Evolutionary conservation across 2,888 invertebrate genomes (phyloP).

Genomic region (Cheilosia impressa): DNA sequence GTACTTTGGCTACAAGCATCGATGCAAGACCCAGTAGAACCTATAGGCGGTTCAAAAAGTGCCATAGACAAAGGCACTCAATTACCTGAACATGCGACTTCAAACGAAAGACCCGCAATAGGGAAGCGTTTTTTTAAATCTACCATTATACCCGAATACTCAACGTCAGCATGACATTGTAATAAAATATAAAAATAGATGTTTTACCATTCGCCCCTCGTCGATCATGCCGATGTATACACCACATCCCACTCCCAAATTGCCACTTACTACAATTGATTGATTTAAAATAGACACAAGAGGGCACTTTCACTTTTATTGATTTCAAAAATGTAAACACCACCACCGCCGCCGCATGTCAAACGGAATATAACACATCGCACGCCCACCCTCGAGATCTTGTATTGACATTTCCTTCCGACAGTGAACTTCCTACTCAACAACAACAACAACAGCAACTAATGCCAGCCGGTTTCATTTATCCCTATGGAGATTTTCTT

Average conservation of each 20-base stretch:
- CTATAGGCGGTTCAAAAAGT: not conserved
- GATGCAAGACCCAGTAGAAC: not conserved
- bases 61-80: not conserved
- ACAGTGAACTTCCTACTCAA: conserved; percentile 48
- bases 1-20: not conserved
- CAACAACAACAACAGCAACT: conserved; percentile 4
- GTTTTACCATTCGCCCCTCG: conserved; percentile 1
- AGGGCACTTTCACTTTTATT: conserved; percentile 59
- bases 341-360: conserved; percentile 24
- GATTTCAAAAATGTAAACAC: conserved; percentile 53
- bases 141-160: conserved; percentile 11
- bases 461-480: conserved; percentile 13
- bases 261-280: conserved; percentile 29
- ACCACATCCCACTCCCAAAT: not conserved
- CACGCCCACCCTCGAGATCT: conserved; percentile 22
- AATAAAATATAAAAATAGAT: conserved; percentile 61
- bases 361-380: conserved; percentile 33
- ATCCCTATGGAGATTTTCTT: conserved; percentile 31
- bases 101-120: not conserved
- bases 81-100: conserved; percentile 5
- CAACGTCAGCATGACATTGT: conserved; percentile 25
- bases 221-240: not conserved
- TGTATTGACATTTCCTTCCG: conserved; percentile 65
- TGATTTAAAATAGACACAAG: conserved; percentile 59
- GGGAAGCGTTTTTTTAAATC: not conserved